Conservation (phyloP, 2,888 invertebrate genomes). For the Omphaloscelis lunosa region DNA sequence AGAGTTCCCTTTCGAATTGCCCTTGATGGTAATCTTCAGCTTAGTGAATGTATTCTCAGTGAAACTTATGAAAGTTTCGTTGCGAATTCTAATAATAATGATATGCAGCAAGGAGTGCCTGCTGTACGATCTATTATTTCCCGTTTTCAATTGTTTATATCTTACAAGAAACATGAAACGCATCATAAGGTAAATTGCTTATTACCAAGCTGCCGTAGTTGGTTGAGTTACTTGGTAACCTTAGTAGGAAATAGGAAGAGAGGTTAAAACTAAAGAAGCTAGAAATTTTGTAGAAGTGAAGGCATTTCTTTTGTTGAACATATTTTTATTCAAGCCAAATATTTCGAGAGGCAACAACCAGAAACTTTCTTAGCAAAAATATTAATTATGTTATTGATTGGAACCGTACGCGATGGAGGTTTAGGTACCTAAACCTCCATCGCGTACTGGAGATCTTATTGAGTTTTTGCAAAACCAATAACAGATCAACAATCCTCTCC, state of each 20-base stretch:
- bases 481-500: background rate
- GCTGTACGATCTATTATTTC: conserved; percentile 59
- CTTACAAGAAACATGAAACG: conserved; percentile 45
- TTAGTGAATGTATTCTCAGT: conserved; percentile 84
- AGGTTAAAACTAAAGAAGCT: background rate
- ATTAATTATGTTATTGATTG: background rate
- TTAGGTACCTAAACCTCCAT: no score
- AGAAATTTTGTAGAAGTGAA: background rate
- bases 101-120: conserved; percentile 70
- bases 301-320: background rate
- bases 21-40: conserved; percentile 84
- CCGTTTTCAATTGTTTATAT: conserved; percentile 64
- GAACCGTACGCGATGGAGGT: background rate
- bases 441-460: background rate
- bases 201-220: conserved; percentile 10
- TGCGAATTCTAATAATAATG: conserved; percentile 72
- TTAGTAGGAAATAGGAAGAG: background rate
- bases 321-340: background rate
- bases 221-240: conserved; percentile 10
- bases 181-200: conserved; percentile 51
- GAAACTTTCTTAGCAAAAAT: background rate
- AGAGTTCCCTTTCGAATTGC: conserved; percentile 83
- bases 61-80: conserved; percentile 82
- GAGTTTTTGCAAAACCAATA: background rate
- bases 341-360: background rate